Evolutionary conservation across 2,888 invertebrate genomes (phyloP).

Genomic region (Tetragonisca angustula): DNA sequence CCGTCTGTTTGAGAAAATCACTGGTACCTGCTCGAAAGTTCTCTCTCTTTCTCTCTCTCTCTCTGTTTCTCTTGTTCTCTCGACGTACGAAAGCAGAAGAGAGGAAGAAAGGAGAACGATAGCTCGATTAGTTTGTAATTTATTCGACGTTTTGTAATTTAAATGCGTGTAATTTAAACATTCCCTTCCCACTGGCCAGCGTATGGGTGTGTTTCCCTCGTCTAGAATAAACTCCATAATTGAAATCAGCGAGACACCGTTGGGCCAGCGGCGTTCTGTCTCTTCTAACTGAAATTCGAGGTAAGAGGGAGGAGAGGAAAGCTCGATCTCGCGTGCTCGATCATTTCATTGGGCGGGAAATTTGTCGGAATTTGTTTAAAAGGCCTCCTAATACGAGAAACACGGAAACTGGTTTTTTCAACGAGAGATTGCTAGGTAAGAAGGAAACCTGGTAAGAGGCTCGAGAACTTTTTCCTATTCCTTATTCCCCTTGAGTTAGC

Average conservation of each 20-base stretch:
- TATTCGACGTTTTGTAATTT: constrained; percentile 50
- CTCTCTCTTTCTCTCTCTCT: neutral
- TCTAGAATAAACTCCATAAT: constrained; percentile 2
- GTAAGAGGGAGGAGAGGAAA: neutral
- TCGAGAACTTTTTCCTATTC: too few relatives aligned
- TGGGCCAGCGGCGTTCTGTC: neutral
- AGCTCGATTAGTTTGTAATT: constrained; percentile 24
- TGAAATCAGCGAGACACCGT: constrained; percentile 19
- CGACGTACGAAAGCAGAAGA: neutral
- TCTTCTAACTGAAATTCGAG: neutral
- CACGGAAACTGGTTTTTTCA: constrained; percentile 5
- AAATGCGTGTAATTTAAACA: constrained; percentile 38
- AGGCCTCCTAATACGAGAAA: constrained; percentile 18
- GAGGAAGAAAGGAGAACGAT: neutral
- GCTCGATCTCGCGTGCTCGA: neutral
- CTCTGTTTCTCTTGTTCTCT: neutral
- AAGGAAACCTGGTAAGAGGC: too few relatives aligned
- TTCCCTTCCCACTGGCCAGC: neutral
- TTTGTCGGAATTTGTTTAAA: constrained; percentile 5
- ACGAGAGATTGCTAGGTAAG: neutral
- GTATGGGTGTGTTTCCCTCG: neutral
- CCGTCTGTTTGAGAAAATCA: constrained; percentile 50
- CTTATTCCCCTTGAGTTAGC: too few relatives aligned
- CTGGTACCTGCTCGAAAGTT: constrained; percentile 23
- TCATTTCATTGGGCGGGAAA: constrained; percentile 1